Conservation (phyloP, 2,113 vertebrate species). For the Apistogramma diplotaenia region DNA sequence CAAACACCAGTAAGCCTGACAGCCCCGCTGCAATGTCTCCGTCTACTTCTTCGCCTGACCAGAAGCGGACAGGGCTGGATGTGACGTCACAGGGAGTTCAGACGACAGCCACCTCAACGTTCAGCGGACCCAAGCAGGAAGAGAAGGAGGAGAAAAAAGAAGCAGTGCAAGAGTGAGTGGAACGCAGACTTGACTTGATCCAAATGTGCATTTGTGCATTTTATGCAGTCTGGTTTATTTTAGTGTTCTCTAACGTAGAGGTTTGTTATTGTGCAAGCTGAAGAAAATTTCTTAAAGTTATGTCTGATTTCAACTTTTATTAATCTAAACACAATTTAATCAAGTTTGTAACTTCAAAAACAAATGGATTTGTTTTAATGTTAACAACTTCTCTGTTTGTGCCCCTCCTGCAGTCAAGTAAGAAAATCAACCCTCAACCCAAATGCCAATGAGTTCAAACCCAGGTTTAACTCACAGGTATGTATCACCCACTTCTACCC, state of each 20-base stretch:
- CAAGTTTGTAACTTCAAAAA: not conserved
- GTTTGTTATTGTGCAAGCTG: not conserved
- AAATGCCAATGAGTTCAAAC: conserved; percentile 98
- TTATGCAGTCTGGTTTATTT: not conserved
- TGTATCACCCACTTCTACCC: conserved; percentile 19
- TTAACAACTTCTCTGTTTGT: not conserved
- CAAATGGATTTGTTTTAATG: not conserved
- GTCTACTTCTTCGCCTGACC: conserved; percentile 80
- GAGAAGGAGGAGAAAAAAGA: conserved; percentile 95
- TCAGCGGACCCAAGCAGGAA: conserved; percentile 84
- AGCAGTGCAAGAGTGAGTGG: conserved; percentile 90
- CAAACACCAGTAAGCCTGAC: conserved; percentile 85
- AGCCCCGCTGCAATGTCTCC: conserved; percentile 86
- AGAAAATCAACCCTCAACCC: conserved; percentile 98
- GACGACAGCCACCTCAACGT: conserved; percentile 85
- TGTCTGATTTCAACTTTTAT: not conserved
- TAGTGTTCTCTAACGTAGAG: not conserved
- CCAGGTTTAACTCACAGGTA: conserved; percentile 91
- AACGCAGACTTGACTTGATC: not conserved
- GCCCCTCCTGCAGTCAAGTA: conserved; percentile 84
- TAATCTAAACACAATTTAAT: not conserved
- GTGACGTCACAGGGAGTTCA: conserved; percentile 96
- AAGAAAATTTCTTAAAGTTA: not conserved
- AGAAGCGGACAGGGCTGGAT: conserved; percentile 87
- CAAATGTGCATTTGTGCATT: not conserved